Percentiles rank a stretch among this genome's conserved stretches.
Evolutionary conservation across 2,113 vertebrate genomes (phyloP).

Genomic region (Anser cygnoides): DNA sequence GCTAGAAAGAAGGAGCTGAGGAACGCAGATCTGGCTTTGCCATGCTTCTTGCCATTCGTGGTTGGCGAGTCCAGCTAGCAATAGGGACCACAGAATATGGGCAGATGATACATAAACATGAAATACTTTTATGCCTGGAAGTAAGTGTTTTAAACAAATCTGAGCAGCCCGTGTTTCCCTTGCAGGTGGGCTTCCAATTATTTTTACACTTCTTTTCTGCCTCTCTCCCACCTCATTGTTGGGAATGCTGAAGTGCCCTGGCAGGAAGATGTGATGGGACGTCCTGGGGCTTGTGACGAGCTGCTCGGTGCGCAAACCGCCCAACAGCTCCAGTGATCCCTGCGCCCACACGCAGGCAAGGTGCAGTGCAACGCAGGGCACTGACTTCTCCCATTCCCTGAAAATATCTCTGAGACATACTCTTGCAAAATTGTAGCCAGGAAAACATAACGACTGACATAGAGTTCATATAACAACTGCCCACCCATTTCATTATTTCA

Average conservation of each 20-base stretch:
- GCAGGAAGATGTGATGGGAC: neutral
- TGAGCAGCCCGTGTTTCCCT: neutral
- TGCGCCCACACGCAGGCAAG: neutral
- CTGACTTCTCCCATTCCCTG: slow-evolving; percentile 17
- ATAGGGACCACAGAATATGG: neutral
- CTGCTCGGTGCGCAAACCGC: neutral
- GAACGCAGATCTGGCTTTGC: neutral
- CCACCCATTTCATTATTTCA: slow-evolving; percentile 75
- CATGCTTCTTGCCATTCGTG: neutral
- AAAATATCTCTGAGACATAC: slow-evolving; percentile 61
- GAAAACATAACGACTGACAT: slow-evolving; percentile 58
- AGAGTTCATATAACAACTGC: slow-evolving; percentile 71
- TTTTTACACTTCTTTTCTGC: neutral
- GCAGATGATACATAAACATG: neutral
- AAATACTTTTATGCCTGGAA: neutral
- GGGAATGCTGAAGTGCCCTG: neutral
- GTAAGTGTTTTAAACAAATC: neutral
- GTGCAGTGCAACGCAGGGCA: slow-evolving; percentile 14
- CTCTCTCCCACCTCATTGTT: neutral
- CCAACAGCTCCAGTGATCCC: neutral
- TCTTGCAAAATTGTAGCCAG: slow-evolving; percentile 49
- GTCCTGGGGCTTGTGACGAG: neutral
- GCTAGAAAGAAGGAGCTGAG: neutral
- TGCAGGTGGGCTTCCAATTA: neutral
- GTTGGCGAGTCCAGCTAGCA: neutral